Conservation (phyloP, 2,113 vertebrate genomes). For the Geothlypis trichas region DNA sequence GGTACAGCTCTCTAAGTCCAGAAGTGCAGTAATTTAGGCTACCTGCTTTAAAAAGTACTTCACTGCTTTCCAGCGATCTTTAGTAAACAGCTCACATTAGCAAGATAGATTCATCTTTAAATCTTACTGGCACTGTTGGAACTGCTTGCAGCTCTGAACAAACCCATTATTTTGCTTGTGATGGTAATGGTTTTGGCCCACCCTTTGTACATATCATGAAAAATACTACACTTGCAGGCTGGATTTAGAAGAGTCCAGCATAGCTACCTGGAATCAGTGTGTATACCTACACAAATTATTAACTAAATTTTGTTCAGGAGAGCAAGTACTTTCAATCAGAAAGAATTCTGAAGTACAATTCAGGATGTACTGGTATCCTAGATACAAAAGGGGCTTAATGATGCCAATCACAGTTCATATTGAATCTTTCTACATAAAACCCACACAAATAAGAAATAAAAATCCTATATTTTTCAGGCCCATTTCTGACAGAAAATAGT, state of each 20-base stretch:
- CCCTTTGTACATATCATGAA: not conserved
- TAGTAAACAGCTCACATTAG: not conserved
- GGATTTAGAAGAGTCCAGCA: not conserved
- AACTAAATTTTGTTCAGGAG: not conserved
- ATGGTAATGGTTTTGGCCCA: not conserved
- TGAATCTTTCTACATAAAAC: not conserved
- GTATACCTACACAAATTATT: not conserved
- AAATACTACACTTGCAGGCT: not conserved
- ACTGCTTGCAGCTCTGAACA: not conserved
- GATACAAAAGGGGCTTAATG: conserved; percentile 14
- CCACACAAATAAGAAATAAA: conserved; percentile 27
- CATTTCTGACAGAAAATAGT: conserved; percentile 26
- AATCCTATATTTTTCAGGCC: not conserved
- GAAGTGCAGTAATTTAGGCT: not conserved
- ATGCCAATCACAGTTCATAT: not conserved
- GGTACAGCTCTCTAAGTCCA: not conserved
- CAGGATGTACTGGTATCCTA: conserved; percentile 7
- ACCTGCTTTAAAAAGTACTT: not conserved
- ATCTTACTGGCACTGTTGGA: not conserved
- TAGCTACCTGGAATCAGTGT: not conserved
- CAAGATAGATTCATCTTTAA: not conserved
- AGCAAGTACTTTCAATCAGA: not conserved
- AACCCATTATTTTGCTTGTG: not conserved
- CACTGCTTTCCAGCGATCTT: not conserved
- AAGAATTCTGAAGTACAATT: not conserved